Base-by-base conservation (phyloP, 2,888 invertebrate species). In the Xiphydria camelus region DNA sequence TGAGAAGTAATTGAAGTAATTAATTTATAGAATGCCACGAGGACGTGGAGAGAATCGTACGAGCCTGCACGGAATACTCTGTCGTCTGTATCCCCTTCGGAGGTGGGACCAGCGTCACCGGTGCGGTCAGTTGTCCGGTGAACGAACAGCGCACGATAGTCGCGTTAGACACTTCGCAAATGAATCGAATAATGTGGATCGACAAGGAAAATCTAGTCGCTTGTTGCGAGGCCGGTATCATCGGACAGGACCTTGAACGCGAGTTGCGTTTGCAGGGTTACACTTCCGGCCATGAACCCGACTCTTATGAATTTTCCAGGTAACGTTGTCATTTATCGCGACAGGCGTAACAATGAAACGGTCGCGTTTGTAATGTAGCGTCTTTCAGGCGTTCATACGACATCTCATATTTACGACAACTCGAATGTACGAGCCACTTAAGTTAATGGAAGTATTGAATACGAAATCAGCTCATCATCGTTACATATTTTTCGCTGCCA, bases 281-380 rank as follows among this genome's bases (percentile, higher is more conserved):
- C 64, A 96, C 95, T 0, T 87, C 91, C 1, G 99, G 99, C 0
- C 96, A 99, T 73, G 98, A 99, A 71, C 99, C 99, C 0, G 99
- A 99, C 72, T 97, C 96, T 2, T 94, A 93, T 76, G 98, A 99
- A 77, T 99, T 99, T 78, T 92, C 92, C 2, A 91, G 80, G 80
- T 80, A 63, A 36, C 20, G 17, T 20, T 34, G 12, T n/a, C 2
- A 22, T 20, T 23, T 34, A 4, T 7, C 3, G 2, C 6, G 22
- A 34, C 9, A 23, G 12, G 12, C 12, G 7, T 19, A 20, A 34
- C 15, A n/a, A 29, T 29, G 29, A 29, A 29, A 4, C n/a, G n/a
- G n/a, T n/a, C n/a, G n/a, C n/a, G 15, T 29, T 29, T 29, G 12
- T 29, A 5, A 29, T 12, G 9, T 14, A 12, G n/a, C n/a, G n/a